phyloP scores from a whole-genome alignment of 2,113 vertebrate species.

The Manacus vitellinus region DNA sequence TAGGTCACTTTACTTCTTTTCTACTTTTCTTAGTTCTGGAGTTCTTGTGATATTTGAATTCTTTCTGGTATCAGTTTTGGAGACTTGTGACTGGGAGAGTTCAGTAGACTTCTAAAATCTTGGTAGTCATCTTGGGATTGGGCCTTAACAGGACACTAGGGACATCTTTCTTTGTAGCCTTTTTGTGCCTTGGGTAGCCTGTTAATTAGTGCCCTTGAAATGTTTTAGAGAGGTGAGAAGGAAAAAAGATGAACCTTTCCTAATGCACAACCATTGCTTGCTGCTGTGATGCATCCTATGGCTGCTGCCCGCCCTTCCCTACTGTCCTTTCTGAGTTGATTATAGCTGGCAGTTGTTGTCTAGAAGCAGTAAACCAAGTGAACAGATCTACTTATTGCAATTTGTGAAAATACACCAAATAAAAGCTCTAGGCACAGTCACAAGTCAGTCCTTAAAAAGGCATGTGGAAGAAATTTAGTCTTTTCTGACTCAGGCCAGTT shows the following conservation, averaged over 20 bases:
- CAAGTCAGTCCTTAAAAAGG: not conserved
- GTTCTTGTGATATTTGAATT: conserved; percentile 18
- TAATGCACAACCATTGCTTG: not conserved
- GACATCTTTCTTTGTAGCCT: not conserved
- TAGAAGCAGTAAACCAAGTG: conserved; percentile 29
- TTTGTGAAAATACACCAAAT: conserved; percentile 16
- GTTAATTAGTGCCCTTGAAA: not conserved
- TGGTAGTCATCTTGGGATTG: not conserved
- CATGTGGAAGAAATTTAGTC: not conserved
- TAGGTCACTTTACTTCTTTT: conserved; percentile 33
- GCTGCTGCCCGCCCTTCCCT: conserved; percentile 11
- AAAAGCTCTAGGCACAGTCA: conserved; percentile 14
- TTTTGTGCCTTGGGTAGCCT: not conserved
- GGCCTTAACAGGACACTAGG: not conserved
- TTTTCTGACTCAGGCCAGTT: not conserved
- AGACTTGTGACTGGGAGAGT: not conserved
- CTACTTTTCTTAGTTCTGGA: not conserved
- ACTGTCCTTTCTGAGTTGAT: not conserved
- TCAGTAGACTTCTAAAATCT: not conserved
- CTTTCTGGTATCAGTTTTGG: not conserved
- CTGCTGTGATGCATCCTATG: not conserved
- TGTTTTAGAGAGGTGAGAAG: not conserved
- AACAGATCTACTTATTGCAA: conserved; percentile 25
- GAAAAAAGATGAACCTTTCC: not conserved
- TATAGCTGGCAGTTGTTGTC: conserved; percentile 27